Evolutionary conservation across 2,797 vertebrate species (phyloP).

Genomic region (Spinus pinus): DNA sequence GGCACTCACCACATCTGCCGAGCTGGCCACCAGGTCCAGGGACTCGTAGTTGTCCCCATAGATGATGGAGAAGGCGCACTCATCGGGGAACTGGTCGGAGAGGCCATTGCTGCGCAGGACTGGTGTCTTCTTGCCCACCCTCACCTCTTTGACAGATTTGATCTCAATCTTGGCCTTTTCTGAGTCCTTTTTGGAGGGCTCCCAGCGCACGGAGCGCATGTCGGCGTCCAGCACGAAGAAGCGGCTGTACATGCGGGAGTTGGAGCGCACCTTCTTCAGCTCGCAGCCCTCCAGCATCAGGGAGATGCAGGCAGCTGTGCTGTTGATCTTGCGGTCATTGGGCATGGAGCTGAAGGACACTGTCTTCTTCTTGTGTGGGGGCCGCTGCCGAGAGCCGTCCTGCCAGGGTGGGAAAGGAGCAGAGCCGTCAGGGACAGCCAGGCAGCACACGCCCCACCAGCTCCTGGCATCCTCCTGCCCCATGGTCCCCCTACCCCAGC

Average conservation of each 20-base stretch:
- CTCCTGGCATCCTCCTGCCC: neutral
- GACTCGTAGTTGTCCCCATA: constrained; percentile 95
- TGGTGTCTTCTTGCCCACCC: constrained; percentile 90
- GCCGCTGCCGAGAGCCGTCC: constrained; percentile 88
- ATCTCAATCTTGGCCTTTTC: constrained; percentile 93
- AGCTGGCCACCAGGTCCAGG: constrained; percentile 88
- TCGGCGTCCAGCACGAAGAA: constrained; percentile 90
- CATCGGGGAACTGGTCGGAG: constrained; percentile 90
- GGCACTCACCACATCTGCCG: constrained; percentile 88
- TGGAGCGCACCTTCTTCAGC: constrained; percentile 94
- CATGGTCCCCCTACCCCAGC: accelerated
- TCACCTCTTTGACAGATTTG: constrained; percentile 90
- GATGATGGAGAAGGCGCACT: constrained; percentile 94
- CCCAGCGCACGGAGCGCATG: constrained; percentile 90
- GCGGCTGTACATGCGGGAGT: constrained; percentile 93
- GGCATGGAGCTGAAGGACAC: constrained; percentile 95
- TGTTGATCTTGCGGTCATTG: constrained; percentile 90
- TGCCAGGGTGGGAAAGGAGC: constrained; percentile 43
- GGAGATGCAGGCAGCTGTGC: constrained; percentile 91
- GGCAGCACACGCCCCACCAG: accelerated
- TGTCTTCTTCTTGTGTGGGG: constrained; percentile 82
- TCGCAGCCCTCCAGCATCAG: constrained; percentile 95
- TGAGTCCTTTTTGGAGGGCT: constrained; percentile 92
- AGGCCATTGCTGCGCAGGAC: constrained; percentile 90
- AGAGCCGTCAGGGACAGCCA: neutral